phyloP scores from a whole-genome alignment of 1,140 invertebrate species.

The Zaprionus africanus region DNA sequence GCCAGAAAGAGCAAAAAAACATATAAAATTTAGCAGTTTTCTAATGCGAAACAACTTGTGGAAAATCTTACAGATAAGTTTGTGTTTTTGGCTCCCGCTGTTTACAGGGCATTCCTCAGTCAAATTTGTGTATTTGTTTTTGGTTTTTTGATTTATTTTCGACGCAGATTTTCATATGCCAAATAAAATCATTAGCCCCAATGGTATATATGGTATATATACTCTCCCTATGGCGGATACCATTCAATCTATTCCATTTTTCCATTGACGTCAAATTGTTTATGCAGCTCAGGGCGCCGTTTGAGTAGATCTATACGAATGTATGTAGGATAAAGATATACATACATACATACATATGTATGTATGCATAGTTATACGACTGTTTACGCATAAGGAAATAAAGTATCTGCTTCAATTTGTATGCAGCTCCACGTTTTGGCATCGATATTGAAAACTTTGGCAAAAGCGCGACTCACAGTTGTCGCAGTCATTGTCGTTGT shows the following conservation, averaged over 20 bases:
- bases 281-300: constrained; percentile 62
- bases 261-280: constrained; percentile 77
- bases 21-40: background rate
- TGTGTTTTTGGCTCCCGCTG: background rate
- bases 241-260: constrained; percentile 29
- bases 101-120: constrained; percentile 13
- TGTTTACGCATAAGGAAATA: constrained; percentile 55
- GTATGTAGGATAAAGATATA: constrained; percentile 12
- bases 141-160: constrained; percentile 30
- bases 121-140: constrained; percentile 23
- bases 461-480: constrained; percentile 61
- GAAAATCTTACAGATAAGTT: background rate
- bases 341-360: background rate
- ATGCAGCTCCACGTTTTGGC: constrained; percentile 55
- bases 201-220: background rate
- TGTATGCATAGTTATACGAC: constrained; percentile 13
- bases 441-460: constrained; percentile 51
- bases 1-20: background rate
- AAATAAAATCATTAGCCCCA: constrained; percentile 32
- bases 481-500: constrained; percentile 17
- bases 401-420: constrained; percentile 42
- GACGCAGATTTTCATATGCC: constrained; percentile 38
- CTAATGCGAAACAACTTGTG: background rate
- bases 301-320: constrained; percentile 39
- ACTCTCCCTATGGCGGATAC: background rate